A percentile compares a stretch with the other conserved stretches of the same genome.
These are phyloP conservation scores for Apotomis turbidana DNA, from an alignment of 2,888 invertebrate species.

Conservation along the genomic window DNA sequence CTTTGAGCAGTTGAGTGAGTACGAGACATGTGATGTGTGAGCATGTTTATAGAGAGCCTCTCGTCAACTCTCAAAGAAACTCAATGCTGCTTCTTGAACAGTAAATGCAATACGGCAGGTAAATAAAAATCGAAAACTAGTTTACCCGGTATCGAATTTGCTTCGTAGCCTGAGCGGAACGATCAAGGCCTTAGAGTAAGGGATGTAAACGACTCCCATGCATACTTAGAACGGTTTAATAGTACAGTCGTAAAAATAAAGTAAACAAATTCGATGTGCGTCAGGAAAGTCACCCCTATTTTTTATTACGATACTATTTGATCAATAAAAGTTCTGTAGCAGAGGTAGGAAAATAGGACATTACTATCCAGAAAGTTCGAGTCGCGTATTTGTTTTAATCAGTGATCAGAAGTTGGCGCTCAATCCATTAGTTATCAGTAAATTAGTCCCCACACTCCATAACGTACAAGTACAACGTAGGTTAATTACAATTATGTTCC, in stretches of 20 bases:
- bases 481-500: slow-evolving; percentile 50
- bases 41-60: neutral
- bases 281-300: slow-evolving; percentile 3
- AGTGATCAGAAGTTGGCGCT: slow-evolving; percentile 24
- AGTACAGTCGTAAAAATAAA: slow-evolving; percentile 6
- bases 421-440: slow-evolving; percentile 27
- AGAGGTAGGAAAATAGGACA: slow-evolving; percentile 16
- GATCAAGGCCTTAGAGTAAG: neutral
- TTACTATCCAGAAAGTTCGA: slow-evolving; percentile 22
- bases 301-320: slow-evolving; percentile 12
- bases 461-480: slow-evolving; percentile 46
- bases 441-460: slow-evolving; percentile 31
- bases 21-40: too few relatives aligned
- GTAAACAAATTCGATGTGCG: slow-evolving; percentile 16
- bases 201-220: neutral
- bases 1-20: too few relatives aligned
- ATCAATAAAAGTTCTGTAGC: slow-evolving; percentile 1
- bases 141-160: neutral
- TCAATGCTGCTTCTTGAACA: neutral
- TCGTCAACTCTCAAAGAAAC: neutral
- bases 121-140: neutral
- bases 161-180: neutral
- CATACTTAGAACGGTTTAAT: slow-evolving; percentile 6
- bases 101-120: neutral
- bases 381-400: slow-evolving; percentile 32